Evolutionary conservation across 2,113 vertebrate genomes (phyloP).

Genomic region (Xyliphius kryptos): DNA sequence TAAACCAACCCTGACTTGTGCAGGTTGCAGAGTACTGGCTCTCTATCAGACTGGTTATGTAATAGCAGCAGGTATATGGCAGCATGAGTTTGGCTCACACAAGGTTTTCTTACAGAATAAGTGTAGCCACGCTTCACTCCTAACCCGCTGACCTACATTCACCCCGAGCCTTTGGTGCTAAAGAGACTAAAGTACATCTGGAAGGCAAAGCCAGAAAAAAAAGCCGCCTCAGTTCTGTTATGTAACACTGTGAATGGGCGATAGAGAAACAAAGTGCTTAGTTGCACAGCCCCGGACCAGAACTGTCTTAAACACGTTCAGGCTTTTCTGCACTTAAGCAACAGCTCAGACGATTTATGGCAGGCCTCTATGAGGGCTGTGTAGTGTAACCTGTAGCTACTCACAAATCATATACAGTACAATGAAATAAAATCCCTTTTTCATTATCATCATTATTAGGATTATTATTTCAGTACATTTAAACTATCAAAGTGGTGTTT

Average conservation of each 20-base stretch:
- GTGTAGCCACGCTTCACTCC: slow-evolving; percentile 63
- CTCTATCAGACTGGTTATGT: slow-evolving; percentile 22
- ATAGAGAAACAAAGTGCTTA: slow-evolving; percentile 50
- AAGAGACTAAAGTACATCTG: slow-evolving; percentile 62
- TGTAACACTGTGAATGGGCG: slow-evolving; percentile 63
- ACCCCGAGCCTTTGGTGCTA: slow-evolving; percentile 56
- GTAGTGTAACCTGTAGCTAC: too few relatives aligned
- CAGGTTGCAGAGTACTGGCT: too few relatives aligned
- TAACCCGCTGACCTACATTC: slow-evolving; percentile 74
- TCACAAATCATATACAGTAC: too few relatives aligned
- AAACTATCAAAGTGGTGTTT: too few relatives aligned
- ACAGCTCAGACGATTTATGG: background rate
- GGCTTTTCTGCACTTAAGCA: slow-evolving; percentile 9
- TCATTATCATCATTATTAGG: too few relatives aligned
- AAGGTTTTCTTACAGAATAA: slow-evolving; percentile 43
- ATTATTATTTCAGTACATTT: too few relatives aligned
- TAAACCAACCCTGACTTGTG: too few relatives aligned
- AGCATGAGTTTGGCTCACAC: slow-evolving; percentile 47
- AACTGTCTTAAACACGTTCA: slow-evolving; percentile 20
- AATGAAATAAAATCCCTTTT: too few relatives aligned
- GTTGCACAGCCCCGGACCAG: slow-evolving; percentile 41
- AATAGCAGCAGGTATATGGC: slow-evolving; percentile 55
- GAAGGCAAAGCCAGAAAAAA: slow-evolving; percentile 57
- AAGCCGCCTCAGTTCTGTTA: slow-evolving; percentile 59
- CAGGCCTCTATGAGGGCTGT: too few relatives aligned